Evolutionary conservation across 2,888 invertebrate species (phyloP).

Genomic region (Barypeithes pellucidus): DNA sequence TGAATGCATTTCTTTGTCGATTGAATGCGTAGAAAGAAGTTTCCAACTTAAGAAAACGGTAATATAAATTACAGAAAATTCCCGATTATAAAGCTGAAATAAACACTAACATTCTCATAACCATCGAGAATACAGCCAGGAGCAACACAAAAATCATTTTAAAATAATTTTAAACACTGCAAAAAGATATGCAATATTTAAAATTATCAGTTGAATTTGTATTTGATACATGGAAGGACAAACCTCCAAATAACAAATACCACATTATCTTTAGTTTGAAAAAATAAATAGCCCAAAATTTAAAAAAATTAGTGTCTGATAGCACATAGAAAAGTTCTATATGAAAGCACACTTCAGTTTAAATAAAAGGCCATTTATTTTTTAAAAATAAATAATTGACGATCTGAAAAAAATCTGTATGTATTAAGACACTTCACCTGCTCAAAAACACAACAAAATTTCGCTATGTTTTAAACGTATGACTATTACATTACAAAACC

Average conservation of each 20-base stretch:
- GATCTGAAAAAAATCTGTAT: conserved; percentile 6
- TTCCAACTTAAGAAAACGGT: background rate
- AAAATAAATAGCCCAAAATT: background rate
- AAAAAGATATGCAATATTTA: conserved; percentile 1
- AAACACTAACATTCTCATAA: background rate
- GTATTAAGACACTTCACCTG: background rate
- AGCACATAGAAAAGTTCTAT: background rate
- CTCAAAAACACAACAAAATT: conserved; percentile 30
- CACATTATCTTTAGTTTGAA: background rate
- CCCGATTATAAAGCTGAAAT: background rate
- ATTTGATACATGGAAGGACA: background rate
- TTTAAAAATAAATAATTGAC: background rate
- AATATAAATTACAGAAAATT: too few relatives aligned
- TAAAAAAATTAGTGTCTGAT: background rate
- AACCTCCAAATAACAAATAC: conserved; percentile 5
- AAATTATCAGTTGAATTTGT: background rate
- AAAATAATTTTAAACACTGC: conserved; percentile 13
- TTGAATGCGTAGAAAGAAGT: background rate
- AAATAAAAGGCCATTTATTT: background rate
- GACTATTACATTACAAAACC: conserved; percentile 23
- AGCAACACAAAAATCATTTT: background rate
- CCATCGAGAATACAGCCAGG: too few relatives aligned
- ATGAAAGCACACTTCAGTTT: background rate
- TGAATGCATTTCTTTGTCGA: too few relatives aligned
- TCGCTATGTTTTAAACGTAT: conserved; percentile 3